phyloP scores from a whole-genome alignment of 2,113 vertebrate genomes.

The Prochilodus magdalenae region DNA sequence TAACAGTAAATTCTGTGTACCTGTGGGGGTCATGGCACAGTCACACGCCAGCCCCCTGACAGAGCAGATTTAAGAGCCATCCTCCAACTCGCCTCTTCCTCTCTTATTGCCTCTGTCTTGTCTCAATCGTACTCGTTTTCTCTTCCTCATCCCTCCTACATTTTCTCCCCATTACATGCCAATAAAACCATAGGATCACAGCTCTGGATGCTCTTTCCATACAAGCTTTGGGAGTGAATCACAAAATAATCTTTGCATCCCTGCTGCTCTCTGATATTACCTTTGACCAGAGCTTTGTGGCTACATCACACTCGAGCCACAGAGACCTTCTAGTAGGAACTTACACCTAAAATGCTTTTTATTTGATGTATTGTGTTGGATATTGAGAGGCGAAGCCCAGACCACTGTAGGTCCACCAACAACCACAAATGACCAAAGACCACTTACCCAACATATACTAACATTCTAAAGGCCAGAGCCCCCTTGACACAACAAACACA shows the following conservation, averaged over 20 bases:
- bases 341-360: not conserved
- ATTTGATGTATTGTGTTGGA: not conserved
- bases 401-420: no score
- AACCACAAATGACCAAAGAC: no score
- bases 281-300: not conserved
- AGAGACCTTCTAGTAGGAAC: not conserved
- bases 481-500: no score
- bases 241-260: conserved; percentile 4
- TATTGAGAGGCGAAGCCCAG: not conserved
- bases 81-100: not conserved
- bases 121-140: not conserved
- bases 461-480: no score
- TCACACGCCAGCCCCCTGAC: conserved; percentile 21
- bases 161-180: conserved; percentile 12
- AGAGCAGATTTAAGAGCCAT: conserved; percentile 1
- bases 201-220: not conserved
- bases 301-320: not conserved
- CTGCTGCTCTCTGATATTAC: conserved; percentile 38
- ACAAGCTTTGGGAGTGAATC: conserved; percentile 18
- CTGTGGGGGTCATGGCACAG: conserved; percentile 65
- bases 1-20: conserved; percentile 75
- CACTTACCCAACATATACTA: no score
- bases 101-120: not conserved
- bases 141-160: not conserved
- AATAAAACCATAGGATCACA: conserved; percentile 17